phyloP scores from a whole-genome alignment of 1,140 invertebrate species.

The Pararge aegeria region DNA sequence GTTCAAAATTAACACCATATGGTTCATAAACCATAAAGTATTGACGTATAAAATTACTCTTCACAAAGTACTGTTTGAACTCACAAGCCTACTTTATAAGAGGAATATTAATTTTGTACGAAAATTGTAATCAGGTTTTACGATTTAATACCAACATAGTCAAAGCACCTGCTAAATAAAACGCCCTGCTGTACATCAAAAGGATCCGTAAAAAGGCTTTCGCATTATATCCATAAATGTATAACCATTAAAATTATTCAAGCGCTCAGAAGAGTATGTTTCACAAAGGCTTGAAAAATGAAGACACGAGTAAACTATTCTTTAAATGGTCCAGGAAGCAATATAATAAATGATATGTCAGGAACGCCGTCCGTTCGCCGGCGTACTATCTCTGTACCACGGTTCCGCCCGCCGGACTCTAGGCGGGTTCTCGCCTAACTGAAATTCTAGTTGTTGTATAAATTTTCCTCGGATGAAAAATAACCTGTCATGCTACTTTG shows the following conservation, averaged over 20 bases:
- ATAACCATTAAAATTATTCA: slow-evolving; percentile 34
- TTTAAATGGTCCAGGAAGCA: slow-evolving; percentile 43
- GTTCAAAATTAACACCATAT: too few relatives aligned
- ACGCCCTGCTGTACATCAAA: neutral
- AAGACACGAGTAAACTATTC: slow-evolving; percentile 35
- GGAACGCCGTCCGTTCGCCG: slow-evolving; percentile 27
- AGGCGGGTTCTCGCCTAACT: slow-evolving; percentile 1
- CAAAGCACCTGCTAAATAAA: neutral
- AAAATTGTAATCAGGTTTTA: neutral
- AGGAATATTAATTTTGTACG: too few relatives aligned
- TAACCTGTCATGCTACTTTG: neutral
- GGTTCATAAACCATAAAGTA: too few relatives aligned
- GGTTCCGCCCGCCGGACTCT: slow-evolving; percentile 8
- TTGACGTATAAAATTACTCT: too few relatives aligned
- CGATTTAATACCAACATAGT: slow-evolving; percentile 1
- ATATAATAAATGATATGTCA: slow-evolving; percentile 41
- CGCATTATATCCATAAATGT: slow-evolving; percentile 12
- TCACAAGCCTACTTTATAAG: too few relatives aligned
- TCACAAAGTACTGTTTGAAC: too few relatives aligned
- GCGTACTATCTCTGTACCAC: neutral
- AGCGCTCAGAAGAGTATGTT: slow-evolving; percentile 23
- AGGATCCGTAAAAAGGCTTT: slow-evolving; percentile 1
- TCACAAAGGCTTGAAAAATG: slow-evolving; percentile 38
- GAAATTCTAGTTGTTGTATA: slow-evolving; percentile 4
- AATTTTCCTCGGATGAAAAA: slow-evolving; percentile 6